Evolutionary conservation across 2,113 vertebrate species (phyloP), one percentile per base, ranked within the genome.

Genomic region (Gyps fulvus): DNA sequence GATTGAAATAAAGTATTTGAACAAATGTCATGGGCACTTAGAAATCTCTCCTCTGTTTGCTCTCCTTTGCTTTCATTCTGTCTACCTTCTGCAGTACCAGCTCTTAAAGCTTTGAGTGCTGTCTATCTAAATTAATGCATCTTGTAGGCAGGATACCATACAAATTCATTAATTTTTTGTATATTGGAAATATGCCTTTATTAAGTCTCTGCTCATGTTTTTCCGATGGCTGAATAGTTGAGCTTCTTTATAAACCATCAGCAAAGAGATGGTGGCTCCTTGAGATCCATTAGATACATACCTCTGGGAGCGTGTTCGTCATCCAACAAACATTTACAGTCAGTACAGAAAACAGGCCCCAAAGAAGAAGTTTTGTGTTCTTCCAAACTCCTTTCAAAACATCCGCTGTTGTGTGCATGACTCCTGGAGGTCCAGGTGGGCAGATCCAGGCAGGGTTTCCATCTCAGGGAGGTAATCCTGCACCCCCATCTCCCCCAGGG

Each of bases 1-100:
- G 97, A 97, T 97, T 96, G 96, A 97, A 97, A 97, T 95, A 97
- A 96, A 97, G 95, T 95, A 96, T 97, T 96, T 96, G 96, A 96
- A 96, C 92, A 96, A 97, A 97, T 96, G 95, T 97, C 97, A 96
- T 52, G 87, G 89, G 97, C 95, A 96, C 95, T 97, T 95, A 97
- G 97, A 97, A 95, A 96, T 94, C 95, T 96, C 94, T 96, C 71
- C 67, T 93, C 88, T 96, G 90, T 97, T 97, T 97, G 73, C 95
- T 91, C 83, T 95, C 49, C 72, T 74, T 89, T 94, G 93, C 94
- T 97, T 96, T 88, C 83, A 69, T 87, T 89, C 93, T 90, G 90
- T 93, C 93, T 86, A 66, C 59, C 88, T 94, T 86, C 65, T 65
- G 77, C 92, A 76, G 93, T 29, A 49, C 65, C 74, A 54, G 81